phyloP scores from a whole-genome alignment of 2,888 invertebrate genomes.

The Melieria crassipennis region DNA sequence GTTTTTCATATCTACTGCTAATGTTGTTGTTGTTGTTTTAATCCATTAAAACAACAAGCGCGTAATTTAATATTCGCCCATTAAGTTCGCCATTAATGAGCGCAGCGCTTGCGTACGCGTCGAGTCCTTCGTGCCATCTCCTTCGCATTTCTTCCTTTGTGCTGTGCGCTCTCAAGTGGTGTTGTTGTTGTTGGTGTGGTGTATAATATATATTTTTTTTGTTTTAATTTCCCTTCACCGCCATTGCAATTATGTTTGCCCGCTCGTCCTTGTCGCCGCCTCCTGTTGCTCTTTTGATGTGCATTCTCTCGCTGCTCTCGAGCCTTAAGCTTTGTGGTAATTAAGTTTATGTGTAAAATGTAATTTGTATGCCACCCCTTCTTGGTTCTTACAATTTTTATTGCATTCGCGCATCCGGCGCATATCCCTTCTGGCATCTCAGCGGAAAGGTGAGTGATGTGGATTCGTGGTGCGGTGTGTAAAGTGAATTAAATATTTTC shows the following conservation, averaged over 20 bases:
- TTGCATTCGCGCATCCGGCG: background rate
- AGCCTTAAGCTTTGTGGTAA: slow-evolving; percentile 12
- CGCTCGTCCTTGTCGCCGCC: background rate
- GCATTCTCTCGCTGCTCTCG: background rate
- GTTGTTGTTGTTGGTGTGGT: no score
- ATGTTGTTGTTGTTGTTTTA: slow-evolving; percentile 30
- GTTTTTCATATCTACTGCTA: slow-evolving; percentile 1
- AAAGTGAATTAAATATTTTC: no score
- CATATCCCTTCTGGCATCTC: no score
- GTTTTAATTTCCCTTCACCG: background rate
- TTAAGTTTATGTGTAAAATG: slow-evolving; percentile 27
- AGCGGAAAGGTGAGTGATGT: no score
- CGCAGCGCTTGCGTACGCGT: slow-evolving; percentile 33
- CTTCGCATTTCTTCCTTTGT: no score
- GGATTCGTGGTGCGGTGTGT: no score
- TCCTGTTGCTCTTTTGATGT: background rate
- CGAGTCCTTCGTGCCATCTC: background rate
- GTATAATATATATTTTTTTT: no score
- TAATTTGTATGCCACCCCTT: slow-evolving; percentile 10
- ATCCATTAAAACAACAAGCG: slow-evolving; percentile 47
- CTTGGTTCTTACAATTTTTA: slow-evolving; percentile 6
- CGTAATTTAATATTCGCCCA: slow-evolving; percentile 66
- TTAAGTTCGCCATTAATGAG: slow-evolving; percentile 65
- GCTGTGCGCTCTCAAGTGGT: no score
- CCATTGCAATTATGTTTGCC: slow-evolving; percentile 18